phyloP scores from a whole-genome alignment of 2,797 vertebrate species.

The Chaetophractus vellerosus region DNA sequence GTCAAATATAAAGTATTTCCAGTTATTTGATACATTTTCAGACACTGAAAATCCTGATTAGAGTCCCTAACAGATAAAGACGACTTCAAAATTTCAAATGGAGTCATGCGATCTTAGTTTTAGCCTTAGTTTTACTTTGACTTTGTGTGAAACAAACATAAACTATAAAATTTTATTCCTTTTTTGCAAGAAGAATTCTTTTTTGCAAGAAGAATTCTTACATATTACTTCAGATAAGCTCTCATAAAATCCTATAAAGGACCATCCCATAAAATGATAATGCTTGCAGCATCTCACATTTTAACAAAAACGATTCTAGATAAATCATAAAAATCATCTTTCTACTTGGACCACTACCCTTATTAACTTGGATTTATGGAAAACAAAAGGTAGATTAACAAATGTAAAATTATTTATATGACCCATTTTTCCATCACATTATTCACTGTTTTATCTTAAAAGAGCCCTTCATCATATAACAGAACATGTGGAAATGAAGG shows the following conservation, averaged over 20 bases:
- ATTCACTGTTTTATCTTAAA: neutral
- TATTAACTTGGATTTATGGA: neutral
- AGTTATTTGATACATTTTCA: neutral
- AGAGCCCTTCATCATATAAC: neutral
- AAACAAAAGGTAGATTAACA: constrained; percentile 26
- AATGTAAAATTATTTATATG: neutral
- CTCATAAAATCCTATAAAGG: neutral
- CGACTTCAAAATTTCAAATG: neutral
- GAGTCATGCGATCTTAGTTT: neutral
- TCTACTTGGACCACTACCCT: neutral
- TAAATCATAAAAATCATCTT: constrained; percentile 45
- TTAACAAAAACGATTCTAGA: constrained; percentile 14
- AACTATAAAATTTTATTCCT: neutral
- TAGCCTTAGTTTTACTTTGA: neutral
- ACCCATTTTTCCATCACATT: neutral
- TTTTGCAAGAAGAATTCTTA: neutral
- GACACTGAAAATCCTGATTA: neutral
- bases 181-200: no score
- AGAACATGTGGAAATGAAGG: neutral
- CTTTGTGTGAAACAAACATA: neutral
- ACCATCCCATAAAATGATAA: neutral
- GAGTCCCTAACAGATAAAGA: neutral
- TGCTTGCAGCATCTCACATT: neutral
- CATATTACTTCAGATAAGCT: neutral
- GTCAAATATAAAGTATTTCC: neutral